Evolutionary conservation across 2,888 invertebrate genomes (phyloP).

Genomic region (Leucoptera coffeella): DNA sequence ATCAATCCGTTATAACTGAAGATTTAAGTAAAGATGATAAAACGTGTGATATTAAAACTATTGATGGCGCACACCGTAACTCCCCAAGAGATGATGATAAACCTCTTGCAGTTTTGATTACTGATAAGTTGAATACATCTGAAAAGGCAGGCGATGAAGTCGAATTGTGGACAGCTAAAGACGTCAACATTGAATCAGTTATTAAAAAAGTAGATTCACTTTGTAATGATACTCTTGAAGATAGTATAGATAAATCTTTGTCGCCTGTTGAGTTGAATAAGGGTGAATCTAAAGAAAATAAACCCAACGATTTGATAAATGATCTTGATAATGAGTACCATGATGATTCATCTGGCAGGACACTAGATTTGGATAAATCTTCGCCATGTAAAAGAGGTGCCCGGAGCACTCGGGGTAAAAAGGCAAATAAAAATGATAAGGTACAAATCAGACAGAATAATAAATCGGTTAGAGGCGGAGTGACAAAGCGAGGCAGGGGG

Average conservation of each 20-base stretch:
- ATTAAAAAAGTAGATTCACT: constrained; percentile 72
- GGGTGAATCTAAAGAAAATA: background rate
- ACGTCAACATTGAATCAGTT: constrained; percentile 74
- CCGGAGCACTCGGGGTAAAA: constrained; percentile 33
- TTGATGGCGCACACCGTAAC: no score
- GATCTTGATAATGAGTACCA: no score
- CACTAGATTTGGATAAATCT: constrained; percentile 13
- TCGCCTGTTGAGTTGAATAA: no score
- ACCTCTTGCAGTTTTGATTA: constrained; percentile 6
- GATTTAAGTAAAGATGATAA: background rate
- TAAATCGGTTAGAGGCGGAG: constrained; percentile 25
- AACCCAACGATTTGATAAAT: background rate
- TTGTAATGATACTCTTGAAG: constrained; percentile 37
- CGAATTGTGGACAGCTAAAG: constrained; percentile 74
- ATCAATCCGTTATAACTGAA: no score
- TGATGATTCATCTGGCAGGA: background rate
- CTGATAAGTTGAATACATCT: constrained; percentile 13
- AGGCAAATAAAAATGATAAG: constrained; percentile 26
- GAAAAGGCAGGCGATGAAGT: constrained; percentile 60
- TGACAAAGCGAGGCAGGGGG: constrained; percentile 41
- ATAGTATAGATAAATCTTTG: constrained; percentile 9
- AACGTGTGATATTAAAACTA: no score
- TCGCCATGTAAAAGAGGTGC: constrained; percentile 28
- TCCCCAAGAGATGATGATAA: constrained; percentile 13
- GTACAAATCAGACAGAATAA: constrained; percentile 41